These are phyloP conservation scores for Rhagophthalmus giganteus DNA, from an alignment of 2,888 invertebrate genomes.

Conservation along the genomic window DNA sequence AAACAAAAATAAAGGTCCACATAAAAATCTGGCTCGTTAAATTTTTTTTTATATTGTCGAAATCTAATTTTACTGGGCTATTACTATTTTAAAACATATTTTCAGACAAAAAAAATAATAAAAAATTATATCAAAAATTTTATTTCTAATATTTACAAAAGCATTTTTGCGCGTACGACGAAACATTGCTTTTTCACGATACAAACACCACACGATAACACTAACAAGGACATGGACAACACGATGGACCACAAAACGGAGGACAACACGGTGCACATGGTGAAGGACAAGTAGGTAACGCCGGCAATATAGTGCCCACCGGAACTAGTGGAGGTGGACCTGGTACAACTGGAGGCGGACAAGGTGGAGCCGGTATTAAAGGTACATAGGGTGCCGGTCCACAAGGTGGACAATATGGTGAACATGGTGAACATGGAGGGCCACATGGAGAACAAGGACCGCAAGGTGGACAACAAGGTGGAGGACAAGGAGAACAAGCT, in stretches of 20 bases:
- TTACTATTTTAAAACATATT: no score
- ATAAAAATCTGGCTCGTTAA: no score
- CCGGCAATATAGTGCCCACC: constrained; percentile 31
- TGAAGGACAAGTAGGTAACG: constrained; percentile 27
- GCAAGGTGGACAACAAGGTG: constrained; percentile 50
- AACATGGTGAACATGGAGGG: constrained; percentile 40
- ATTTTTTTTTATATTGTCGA: no score
- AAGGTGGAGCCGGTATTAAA: constrained; percentile 28
- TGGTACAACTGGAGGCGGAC: constrained; percentile 30
- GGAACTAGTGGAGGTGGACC: constrained; percentile 31
- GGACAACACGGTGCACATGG: constrained; percentile 34
- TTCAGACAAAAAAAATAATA: no score
- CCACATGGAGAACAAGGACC: constrained; percentile 54
- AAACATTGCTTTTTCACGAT: no score
- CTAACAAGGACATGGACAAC: constrained; percentile 40
- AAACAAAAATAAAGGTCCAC: no score
- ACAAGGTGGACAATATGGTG: constrained; percentile 41
- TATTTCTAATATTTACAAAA: no score
- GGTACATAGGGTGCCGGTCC: constrained; percentile 30
- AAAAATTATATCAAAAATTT: no score
- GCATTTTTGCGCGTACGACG: no score
- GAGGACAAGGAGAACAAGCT: constrained; percentile 16
- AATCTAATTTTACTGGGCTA: no score
- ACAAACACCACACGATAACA: no score
- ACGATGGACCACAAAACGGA: constrained; percentile 24